phyloP scores from a whole-genome alignment of 2,113 vertebrate genomes.

The mouse (Mus musculus) region GRCm39 chr12:46931001-46931500 shows the following conservation, averaged over 20 bases:
- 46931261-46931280: slow-evolving; percentile 32
- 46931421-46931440: background rate
- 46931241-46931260: background rate
- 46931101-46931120: background rate
- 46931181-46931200: slow-evolving; percentile 39
- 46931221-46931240: background rate
- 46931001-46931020: slow-evolving; percentile 39
- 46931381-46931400: background rate
- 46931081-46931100: slow-evolving; percentile 22
- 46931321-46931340: background rate
- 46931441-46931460: background rate
- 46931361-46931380: slow-evolving; percentile 19
- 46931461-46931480: background rate
- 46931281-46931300: background rate
- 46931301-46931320: background rate
- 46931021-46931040: slow-evolving; percentile 40
- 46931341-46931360: background rate
- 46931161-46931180: background rate
- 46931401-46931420: background rate
- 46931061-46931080: background rate
- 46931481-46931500: background rate
- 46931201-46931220: slow-evolving; percentile 16
- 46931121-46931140: slow-evolving; percentile 31
- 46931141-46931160: background rate
- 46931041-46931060: slow-evolving; percentile 26